phyloP scores from a whole-genome alignment of 2,797 vertebrate species.

The Gymnopithys bicolor region DNA sequence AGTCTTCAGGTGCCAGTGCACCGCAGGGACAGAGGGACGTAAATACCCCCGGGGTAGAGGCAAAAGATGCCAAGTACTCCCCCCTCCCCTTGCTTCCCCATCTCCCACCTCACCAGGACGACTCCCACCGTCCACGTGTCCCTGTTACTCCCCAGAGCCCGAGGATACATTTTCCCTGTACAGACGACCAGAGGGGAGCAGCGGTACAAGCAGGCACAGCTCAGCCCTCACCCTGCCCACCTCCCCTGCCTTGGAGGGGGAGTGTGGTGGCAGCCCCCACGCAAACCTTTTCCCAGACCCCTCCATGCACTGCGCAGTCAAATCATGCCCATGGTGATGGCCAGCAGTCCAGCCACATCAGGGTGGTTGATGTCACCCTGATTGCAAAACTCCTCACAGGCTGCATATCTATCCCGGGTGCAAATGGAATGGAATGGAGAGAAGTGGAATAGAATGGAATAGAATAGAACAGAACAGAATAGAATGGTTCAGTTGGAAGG shows the following conservation, averaged over 20 bases:
- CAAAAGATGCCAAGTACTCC: background rate
- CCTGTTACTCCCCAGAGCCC: background rate
- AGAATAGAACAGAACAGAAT: background rate
- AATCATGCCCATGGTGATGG: background rate
- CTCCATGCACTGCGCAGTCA: fast-evolving
- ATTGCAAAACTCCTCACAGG: background rate
- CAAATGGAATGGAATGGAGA: background rate
- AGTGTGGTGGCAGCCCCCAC: background rate
- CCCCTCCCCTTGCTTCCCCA: fast-evolving
- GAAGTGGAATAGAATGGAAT: background rate
- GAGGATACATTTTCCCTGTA: background rate
- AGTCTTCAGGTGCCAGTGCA: background rate
- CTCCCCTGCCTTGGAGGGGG: background rate
- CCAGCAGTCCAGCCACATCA: background rate
- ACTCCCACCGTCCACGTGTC: fast-evolving
- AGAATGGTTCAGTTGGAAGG: background rate
- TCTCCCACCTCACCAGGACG: background rate
- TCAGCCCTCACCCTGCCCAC: fast-evolving
- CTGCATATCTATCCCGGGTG: background rate
- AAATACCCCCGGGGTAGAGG: background rate
- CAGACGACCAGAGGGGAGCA: background rate
- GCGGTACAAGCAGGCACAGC: background rate
- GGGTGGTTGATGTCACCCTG: background rate
- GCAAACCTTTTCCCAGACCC: background rate
- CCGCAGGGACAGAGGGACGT: background rate